Percentiles rank a stretch among this genome's conserved stretches.
These are phyloP conservation scores for Anagrus nilaparvatae DNA, from an alignment of 1,140 invertebrate genomes.

Conservation along the genomic window DNA sequence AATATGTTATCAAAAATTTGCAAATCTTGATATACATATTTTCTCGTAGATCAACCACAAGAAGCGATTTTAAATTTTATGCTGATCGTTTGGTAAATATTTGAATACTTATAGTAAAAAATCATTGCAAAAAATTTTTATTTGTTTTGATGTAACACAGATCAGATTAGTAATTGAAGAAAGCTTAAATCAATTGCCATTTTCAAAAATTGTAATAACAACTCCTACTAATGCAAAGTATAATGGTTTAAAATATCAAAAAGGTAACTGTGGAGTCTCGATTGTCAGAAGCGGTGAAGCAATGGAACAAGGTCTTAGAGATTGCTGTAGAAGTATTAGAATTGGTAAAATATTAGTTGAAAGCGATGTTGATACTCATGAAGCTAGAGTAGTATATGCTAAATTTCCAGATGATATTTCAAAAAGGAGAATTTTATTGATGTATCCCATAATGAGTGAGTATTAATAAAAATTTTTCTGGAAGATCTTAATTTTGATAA, in stretches of 20 bases:
- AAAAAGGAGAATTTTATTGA: slow-evolving; percentile 81
- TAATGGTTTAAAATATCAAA: slow-evolving; percentile 84
- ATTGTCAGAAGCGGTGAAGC: slow-evolving; percentile 92
- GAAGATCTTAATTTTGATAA: neutral
- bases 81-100: slow-evolving; percentile 74
- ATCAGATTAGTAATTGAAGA: slow-evolving; percentile 87
- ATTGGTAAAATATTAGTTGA: slow-evolving; percentile 98
- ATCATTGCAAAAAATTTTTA: neutral
- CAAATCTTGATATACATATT: no score
- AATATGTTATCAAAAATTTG: slow-evolving; percentile 30
- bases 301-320: slow-evolving; percentile 95
- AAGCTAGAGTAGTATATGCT: slow-evolving; percentile 93
- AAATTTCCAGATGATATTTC: slow-evolving; percentile 94
- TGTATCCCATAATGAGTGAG: slow-evolving; percentile 97
- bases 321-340: slow-evolving; percentile 94
- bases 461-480: slow-evolving; percentile 16
- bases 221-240: slow-evolving; percentile 90
- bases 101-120: slow-evolving; percentile 2
- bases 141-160: slow-evolving; percentile 21
- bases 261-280: slow-evolving; percentile 97
- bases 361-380: slow-evolving; percentile 90
- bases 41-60: slow-evolving; percentile 79
- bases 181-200: slow-evolving; percentile 93
- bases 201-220: slow-evolving; percentile 74
- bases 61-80: slow-evolving; percentile 98